A percentile compares a stretch with the other conserved stretches of the same genome.
phyloP scores from a whole-genome alignment of 2,888 invertebrate genomes.

The Leptopilina drosophilae region DNA sequence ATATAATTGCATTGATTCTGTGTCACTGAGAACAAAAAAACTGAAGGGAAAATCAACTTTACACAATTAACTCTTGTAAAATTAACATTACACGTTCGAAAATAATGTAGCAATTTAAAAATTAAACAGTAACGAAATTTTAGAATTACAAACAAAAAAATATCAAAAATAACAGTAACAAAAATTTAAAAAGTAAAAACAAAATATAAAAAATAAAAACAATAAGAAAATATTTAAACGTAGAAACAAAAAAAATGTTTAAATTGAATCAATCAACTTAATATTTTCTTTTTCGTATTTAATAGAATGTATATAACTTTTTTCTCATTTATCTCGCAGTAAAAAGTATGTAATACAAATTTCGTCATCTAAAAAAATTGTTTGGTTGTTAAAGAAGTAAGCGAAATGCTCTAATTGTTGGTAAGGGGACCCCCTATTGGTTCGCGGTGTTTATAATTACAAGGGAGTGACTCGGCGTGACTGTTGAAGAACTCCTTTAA shows the following conservation, averaged over 20 bases:
- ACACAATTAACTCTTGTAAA: neutral
- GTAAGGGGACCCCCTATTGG: slow-evolving; percentile 70
- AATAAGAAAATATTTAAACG: no score
- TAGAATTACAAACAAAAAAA: neutral
- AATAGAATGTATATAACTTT: no score
- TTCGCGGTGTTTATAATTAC: slow-evolving; percentile 73
- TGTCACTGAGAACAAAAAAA: neutral
- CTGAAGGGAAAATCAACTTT: neutral
- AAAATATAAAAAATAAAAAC: slow-evolving; percentile 11
- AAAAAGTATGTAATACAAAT: slow-evolving; percentile 36
- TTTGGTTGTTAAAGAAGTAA: slow-evolving; percentile 66
- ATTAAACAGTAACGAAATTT: no score
- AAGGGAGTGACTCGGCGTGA: slow-evolving; percentile 73
- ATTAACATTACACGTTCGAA: no score
- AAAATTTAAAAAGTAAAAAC: slow-evolving; percentile 24
- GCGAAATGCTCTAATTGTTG: slow-evolving; percentile 71
- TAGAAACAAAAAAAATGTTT: no score
- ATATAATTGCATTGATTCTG: neutral
- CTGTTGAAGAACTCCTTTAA: slow-evolving; percentile 49
- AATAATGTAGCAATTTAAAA: no score
- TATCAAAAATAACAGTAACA: neutral
- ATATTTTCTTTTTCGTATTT: no score
- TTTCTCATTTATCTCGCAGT: no score
- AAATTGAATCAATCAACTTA: no score
- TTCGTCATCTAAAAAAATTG: slow-evolving; percentile 66